Evolutionary conservation across 2,113 vertebrate genomes (phyloP), one percentile per base, ranked within the genome.

Genomic region (Oxyura jamaicensis): DNA sequence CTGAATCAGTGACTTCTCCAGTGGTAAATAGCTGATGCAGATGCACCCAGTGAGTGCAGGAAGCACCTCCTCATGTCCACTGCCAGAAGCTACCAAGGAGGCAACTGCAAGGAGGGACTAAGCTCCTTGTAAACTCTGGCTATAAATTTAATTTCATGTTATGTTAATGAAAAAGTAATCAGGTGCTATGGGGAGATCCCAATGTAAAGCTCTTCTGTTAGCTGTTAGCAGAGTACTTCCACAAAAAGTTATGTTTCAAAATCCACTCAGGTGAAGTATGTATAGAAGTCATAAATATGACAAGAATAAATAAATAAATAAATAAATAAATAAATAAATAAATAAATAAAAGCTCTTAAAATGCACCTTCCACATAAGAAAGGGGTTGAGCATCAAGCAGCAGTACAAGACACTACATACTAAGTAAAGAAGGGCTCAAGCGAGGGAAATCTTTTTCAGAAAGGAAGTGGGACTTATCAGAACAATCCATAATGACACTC

Each of bases 341-440:
- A n/a, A n/a, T n/a, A n/a, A n/a, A n/a, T n/a, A n/a, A n/a, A n/a
- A n/a, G n/a, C n/a, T n/a, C n/a, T n/a, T n/a, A n/a, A n/a, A n/a
- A n/a, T 29, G 5, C 31, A 36, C 8, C 26, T 33, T 88, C 21
- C 36, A 81, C 11, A 31, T 12, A 85, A 72, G 56, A 33, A 65
- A 82, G 28, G 71, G 17, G 13, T 18, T 58, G 41, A 76, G 18
- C 15, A 11, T 29, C 26, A 11, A 0, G 3, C 0, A 53, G 8
- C 0, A 0, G 10, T 46, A 31, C 11, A 56, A 68, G 82, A 21
- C 35, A 39, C 16, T 20, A 23, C 2, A 2, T 16, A 11, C 7
- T n/a, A 23, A 18, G 26, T 41, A 35, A n/a, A 8, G 10, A 81
- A 62, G 7, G 10, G 21, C 16, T 95, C 9, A 8, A n/a, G 41